phyloP scores from a whole-genome alignment of 2,888 invertebrate species.

The Coleophora flavipennella region DNA sequence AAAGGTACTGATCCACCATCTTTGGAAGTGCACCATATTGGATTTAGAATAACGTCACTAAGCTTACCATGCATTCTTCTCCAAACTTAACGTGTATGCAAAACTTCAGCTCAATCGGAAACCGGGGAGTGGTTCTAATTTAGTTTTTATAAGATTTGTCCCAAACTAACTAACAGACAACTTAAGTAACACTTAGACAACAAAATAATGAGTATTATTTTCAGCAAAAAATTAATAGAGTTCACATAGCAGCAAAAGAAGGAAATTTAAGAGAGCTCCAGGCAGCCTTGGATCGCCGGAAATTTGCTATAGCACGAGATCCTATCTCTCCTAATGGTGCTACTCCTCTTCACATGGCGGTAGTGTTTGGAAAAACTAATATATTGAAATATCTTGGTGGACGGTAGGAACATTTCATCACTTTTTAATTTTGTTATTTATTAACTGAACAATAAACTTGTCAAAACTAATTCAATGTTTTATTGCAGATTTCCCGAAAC shows the following conservation, averaged over 20 bases:
- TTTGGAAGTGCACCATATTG: too few species aligned
- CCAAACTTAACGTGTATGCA: too few species aligned
- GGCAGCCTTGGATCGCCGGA: conserved; percentile 87
- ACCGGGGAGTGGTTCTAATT: too few species aligned
- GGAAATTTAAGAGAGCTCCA: conserved; percentile 90
- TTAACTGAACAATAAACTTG: not conserved
- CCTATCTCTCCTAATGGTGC: conserved; percentile 86
- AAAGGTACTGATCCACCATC: too few species aligned
- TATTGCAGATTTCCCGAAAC: conserved; percentile 86
- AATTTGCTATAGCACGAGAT: conserved; percentile 92
- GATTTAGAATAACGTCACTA: too few species aligned
- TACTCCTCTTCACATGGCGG: conserved; percentile 89
- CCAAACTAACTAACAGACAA: too few species aligned
- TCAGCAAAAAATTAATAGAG: conserved; percentile 90
- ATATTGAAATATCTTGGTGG: conserved; percentile 77
- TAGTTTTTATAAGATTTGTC: too few species aligned
- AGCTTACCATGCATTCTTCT: too few species aligned
- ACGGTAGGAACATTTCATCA: conserved; percentile 35
- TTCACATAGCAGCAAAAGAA: conserved; percentile 87
- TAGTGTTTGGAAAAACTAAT: conserved; percentile 87
- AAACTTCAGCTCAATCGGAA: too few species aligned
- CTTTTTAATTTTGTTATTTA: too few species aligned
- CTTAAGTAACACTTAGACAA: too few species aligned
- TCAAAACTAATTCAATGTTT: not conserved
- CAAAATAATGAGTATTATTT: conserved; percentile 14